Evolutionary conservation across 2,797 vertebrate genomes (phyloP).

Genomic region (Enteromius thamalakanensis): DNA sequence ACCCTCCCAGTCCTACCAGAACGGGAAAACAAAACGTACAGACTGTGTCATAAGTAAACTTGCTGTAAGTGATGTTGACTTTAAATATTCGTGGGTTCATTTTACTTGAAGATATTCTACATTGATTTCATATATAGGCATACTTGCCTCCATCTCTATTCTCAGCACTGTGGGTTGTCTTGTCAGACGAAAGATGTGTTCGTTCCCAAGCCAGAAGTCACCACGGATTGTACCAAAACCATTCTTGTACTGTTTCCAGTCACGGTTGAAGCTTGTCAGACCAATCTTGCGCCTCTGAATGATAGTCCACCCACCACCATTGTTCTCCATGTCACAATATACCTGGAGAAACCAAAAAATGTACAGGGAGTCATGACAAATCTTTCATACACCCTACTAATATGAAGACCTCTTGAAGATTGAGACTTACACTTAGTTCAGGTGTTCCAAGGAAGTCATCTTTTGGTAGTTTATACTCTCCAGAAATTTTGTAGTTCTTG

Average conservation of each 20-base stretch:
- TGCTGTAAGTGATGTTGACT: neutral
- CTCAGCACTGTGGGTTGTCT: slow-evolving; percentile 87
- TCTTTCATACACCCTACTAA: neutral
- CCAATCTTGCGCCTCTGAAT: slow-evolving; percentile 95
- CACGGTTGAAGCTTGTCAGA: slow-evolving; percentile 88
- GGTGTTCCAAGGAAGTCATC: slow-evolving; percentile 94
- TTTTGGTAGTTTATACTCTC: slow-evolving; percentile 92
- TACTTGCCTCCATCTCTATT: slow-evolving; percentile 90
- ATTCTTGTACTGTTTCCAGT: slow-evolving; percentile 94
- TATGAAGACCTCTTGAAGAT: neutral
- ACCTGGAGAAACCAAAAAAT: slow-evolving; percentile 74
- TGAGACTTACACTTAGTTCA: slow-evolving; percentile 85
- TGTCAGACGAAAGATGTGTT: slow-evolving; percentile 91
- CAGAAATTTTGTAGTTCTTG: slow-evolving; percentile 93
- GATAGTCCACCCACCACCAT: slow-evolving; percentile 93
- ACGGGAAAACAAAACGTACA: neutral
- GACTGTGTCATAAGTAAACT: neutral
- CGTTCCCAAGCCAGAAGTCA: slow-evolving; percentile 98
- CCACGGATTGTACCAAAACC: slow-evolving; percentile 93
- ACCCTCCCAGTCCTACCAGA: slow-evolving; percentile 92
- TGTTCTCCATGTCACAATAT: slow-evolving; percentile 95
- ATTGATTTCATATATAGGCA: neutral
- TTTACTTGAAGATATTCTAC: neutral
- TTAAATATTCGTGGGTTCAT: neutral
- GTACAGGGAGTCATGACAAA: neutral